These are phyloP conservation scores for Anguilla rostrata DNA, from an alignment of 2,113 vertebrate species.

Conservation along the genomic window DNA sequence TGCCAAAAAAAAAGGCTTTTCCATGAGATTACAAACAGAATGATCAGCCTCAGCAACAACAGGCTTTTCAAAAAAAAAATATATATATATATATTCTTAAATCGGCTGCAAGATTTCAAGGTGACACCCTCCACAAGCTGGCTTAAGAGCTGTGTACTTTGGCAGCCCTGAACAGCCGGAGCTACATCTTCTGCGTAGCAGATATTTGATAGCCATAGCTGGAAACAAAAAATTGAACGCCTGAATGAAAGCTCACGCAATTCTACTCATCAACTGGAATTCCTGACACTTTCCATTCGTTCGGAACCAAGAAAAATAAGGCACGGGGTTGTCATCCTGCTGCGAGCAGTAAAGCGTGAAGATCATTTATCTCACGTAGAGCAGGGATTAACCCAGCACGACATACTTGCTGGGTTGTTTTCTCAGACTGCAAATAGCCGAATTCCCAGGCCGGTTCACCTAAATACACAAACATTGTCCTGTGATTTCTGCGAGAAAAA, in stretches of 20 bases:
- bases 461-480: constrained; percentile 41
- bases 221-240: background rate
- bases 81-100: background rate
- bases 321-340: constrained; percentile 53
- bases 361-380: constrained; percentile 49
- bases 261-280: constrained; percentile 58
- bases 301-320: constrained; percentile 63
- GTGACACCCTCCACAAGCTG: background rate
- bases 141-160: constrained; percentile 2
- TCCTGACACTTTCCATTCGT: constrained; percentile 54
- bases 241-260: constrained; percentile 27
- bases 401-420: constrained; percentile 14
- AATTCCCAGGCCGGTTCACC: constrained; percentile 18
- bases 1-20: background rate
- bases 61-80: background rate
- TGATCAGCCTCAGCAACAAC: background rate
- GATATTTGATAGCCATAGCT: background rate
- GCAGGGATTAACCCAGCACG: constrained; percentile 14
- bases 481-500: constrained; percentile 44
- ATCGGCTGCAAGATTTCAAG: background rate
- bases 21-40: background rate
- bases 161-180: background rate
- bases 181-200: background rate
- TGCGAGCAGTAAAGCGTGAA: constrained; percentile 45
- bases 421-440: constrained; percentile 48